Percentiles rank a stretch among this genome's conserved stretches.
Evolutionary conservation across 2,113 vertebrate genomes (phyloP).

Genomic region (Potamarius usumacintae): DNA sequence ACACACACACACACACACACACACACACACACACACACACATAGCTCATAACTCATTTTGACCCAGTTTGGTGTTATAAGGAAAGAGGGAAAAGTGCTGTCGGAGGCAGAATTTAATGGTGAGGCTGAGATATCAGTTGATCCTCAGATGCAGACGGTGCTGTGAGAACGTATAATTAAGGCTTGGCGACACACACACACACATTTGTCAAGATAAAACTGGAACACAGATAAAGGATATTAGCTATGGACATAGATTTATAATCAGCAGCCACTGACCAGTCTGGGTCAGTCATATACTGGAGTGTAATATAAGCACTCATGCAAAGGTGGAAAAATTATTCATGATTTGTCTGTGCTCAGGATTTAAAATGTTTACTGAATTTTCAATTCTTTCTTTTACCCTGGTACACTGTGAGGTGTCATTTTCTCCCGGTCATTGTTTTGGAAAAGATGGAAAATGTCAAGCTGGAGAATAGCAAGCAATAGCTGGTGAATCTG

Average conservation of each 20-base stretch:
- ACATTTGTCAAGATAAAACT: constrained; percentile 62
- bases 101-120: constrained; percentile 62
- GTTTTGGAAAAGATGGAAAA: neutral
- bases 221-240: constrained; percentile 49
- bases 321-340: constrained; percentile 22
- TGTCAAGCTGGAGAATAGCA: neutral
- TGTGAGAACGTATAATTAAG: constrained; percentile 58
- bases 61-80: constrained; percentile 56
- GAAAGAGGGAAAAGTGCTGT: constrained; percentile 56
- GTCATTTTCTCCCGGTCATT: constrained; percentile 15
- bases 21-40: neutral
- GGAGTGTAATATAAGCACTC: neutral
- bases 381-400: neutral
- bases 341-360: neutral
- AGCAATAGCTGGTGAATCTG: neutral
- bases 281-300: constrained; percentile 4
- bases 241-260: constrained; percentile 54
- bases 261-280: constrained; percentile 41
- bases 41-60: constrained; percentile 39
- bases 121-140: constrained; percentile 62
- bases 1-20: neutral
- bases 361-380: constrained; percentile 4
- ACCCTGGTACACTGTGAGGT: neutral
- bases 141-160: constrained; percentile 55
- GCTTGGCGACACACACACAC: constrained; percentile 43